These are phyloP conservation scores for Agriopis aurantiaria DNA, from an alignment of 2,888 invertebrate genomes.

Conservation along the genomic window DNA sequence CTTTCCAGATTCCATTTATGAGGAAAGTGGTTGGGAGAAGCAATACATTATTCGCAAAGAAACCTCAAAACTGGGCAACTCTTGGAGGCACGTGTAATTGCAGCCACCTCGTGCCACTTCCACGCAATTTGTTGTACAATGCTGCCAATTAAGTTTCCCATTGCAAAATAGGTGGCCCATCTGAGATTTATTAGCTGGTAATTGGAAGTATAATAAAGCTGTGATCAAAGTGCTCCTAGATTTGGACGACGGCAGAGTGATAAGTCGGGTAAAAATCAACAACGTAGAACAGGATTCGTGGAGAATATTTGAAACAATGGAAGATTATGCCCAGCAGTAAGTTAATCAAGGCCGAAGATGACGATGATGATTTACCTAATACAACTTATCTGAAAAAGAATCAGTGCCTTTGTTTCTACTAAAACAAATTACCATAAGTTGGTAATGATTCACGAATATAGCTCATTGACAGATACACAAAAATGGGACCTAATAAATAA, in stretches of 20 bases:
- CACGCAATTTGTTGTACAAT: constrained; percentile 39
- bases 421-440: constrained; percentile 7
- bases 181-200: neutral
- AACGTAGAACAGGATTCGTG: no score
- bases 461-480: constrained; percentile 38
- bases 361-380: no score
- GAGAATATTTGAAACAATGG: no score
- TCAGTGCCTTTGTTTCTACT: neutral
- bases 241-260: no score
- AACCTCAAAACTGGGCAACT: constrained; percentile 68
- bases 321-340: no score
- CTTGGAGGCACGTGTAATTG: constrained; percentile 51
- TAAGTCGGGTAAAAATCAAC: no score
- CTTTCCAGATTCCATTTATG: constrained; percentile 43
- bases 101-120: constrained; percentile 53
- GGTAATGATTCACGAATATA: constrained; percentile 25
- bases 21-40: constrained; percentile 51
- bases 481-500: constrained; percentile 51
- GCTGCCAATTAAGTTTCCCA: constrained; percentile 44
- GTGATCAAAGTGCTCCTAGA: neutral
- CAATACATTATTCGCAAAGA: constrained; percentile 71
- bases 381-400: no score
- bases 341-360: no score
- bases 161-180: constrained; percentile 26
- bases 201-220: neutral